A percentile compares a stretch with the other conserved stretches of the same genome.
Evolutionary conservation across 2,888 invertebrate species (phyloP).

Genomic region (Drosophila sordidula): DNA sequence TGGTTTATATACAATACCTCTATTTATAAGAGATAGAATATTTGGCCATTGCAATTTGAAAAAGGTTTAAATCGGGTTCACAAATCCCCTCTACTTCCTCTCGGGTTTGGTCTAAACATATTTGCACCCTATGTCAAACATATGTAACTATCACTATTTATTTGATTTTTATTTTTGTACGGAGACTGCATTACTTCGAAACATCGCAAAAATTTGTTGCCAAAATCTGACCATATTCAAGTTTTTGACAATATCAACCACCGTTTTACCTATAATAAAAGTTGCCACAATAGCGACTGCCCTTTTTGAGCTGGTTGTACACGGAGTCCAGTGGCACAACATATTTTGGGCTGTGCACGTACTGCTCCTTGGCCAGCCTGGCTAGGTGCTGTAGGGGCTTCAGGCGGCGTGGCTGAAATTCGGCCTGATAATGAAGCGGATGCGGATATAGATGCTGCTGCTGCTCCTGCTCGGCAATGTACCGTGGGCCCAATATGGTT

Average conservation of each 20-base stretch:
- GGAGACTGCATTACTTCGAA: background rate
- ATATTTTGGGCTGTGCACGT: conserved; percentile 23
- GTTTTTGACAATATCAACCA: background rate
- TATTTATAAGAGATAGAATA: too few species aligned
- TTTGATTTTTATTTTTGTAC: background rate
- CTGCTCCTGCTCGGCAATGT: conserved; percentile 5
- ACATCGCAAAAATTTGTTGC: background rate
- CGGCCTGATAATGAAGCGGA: conserved; percentile 11
- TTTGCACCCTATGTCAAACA: too few species aligned
- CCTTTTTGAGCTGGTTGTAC: conserved; percentile 9
- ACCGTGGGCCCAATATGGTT: conserved; percentile 28
- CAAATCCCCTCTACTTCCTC: too few species aligned
- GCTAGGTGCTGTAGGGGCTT: conserved; percentile 9
- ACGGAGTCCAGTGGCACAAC: conserved; percentile 44
- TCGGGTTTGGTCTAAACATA: too few species aligned
- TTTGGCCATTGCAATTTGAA: too few species aligned
- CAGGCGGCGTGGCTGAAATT: background rate
- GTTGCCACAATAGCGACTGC: conserved; percentile 57
- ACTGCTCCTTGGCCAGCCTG: background rate
- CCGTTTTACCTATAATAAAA: conserved; percentile 48
- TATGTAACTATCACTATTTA: too few species aligned
- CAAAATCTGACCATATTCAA: background rate
- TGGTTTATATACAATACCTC: too few species aligned
- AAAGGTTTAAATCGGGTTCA: too few species aligned
- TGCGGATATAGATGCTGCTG: conserved; percentile 20